A percentile compares a stretch with the other conserved stretches of the same genome.
phyloP scores from a whole-genome alignment of 2,113 vertebrate genomes.

The Motacilla tschutschensis region DNA sequence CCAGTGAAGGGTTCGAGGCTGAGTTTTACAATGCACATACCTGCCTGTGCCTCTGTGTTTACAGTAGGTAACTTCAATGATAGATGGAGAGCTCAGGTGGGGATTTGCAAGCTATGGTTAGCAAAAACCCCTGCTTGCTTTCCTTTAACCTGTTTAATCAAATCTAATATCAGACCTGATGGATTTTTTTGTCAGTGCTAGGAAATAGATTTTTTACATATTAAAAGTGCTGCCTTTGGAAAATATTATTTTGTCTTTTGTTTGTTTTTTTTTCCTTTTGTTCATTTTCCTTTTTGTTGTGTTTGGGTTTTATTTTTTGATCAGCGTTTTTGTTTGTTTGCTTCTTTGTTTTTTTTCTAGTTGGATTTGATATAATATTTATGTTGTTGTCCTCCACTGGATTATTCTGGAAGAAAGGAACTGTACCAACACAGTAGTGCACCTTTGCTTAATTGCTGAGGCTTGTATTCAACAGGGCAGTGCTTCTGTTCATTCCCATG shows the following conservation, averaged over 20 bases:
- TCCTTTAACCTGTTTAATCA: background rate
- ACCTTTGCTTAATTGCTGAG: background rate
- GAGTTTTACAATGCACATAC: background rate
- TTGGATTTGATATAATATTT: background rate
- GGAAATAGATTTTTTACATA: background rate
- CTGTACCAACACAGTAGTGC: background rate
- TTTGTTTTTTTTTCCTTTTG: background rate
- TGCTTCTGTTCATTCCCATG: background rate
- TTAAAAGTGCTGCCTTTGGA: background rate
- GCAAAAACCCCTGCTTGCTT: background rate
- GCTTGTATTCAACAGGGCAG: background rate
- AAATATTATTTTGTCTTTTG: background rate
- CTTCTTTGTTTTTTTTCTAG: background rate
- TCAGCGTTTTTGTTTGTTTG: background rate
- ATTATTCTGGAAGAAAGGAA: background rate
- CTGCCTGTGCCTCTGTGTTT: background rate
- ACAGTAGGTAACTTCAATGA: background rate
- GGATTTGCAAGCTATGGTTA: background rate
- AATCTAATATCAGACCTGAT: background rate
- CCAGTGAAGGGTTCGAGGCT: background rate
- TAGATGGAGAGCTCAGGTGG: background rate
- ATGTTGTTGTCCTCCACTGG: background rate
- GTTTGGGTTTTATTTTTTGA: background rate
- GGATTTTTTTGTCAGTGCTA: background rate
- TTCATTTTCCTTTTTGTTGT: background rate